These are phyloP conservation scores for Drosophila pseudotalamancana DNA, from an alignment of 2,888 invertebrate genomes.

Conservation along the genomic window DNA sequence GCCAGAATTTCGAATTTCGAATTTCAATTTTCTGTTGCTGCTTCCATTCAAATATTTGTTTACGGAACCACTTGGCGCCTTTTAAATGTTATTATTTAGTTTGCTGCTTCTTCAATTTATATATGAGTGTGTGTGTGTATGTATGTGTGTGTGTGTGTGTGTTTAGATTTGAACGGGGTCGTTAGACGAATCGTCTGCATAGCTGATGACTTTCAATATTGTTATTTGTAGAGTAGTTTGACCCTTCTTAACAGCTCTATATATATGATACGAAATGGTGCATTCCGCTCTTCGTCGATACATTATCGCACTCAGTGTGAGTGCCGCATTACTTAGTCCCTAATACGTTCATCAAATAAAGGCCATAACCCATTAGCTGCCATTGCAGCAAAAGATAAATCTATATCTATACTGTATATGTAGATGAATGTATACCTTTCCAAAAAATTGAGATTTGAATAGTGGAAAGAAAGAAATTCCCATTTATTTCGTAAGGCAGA, in stretches of 20 bases:
- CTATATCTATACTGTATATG: not conserved
- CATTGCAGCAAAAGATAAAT: not conserved
- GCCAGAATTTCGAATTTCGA: slow-evolving; percentile 29
- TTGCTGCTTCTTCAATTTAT: slow-evolving; percentile 50
- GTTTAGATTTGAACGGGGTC: slow-evolving; percentile 58
- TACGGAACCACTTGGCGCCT: slow-evolving; percentile 83
- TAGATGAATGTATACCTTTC: not conserved
- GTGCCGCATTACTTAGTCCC: slow-evolving; percentile 55
- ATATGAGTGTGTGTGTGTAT: not conserved
- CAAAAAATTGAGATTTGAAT: slow-evolving; percentile 10
- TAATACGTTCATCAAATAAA: slow-evolving; percentile 59
- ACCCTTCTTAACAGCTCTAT: slow-evolving; percentile 77
- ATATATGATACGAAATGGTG: slow-evolving; percentile 44
- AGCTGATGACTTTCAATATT: slow-evolving; percentile 71
- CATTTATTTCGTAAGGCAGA: not conserved
- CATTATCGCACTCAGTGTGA: slow-evolving; percentile 56
- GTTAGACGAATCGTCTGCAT: slow-evolving; percentile 50
- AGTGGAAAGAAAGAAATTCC: not conserved
- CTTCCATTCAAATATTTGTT: slow-evolving; percentile 79
- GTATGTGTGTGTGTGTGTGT: slow-evolving; percentile 18
- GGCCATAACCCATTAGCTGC: slow-evolving; percentile 33
- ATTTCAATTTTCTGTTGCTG: too few species aligned
- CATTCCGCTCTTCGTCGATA: slow-evolving; percentile 51
- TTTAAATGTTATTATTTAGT: slow-evolving; percentile 81
- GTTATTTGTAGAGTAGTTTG: slow-evolving; percentile 78